These are phyloP conservation scores for Myripristis murdjan DNA, from an alignment of 2,797 vertebrate species.

Conservation along the genomic window DNA sequence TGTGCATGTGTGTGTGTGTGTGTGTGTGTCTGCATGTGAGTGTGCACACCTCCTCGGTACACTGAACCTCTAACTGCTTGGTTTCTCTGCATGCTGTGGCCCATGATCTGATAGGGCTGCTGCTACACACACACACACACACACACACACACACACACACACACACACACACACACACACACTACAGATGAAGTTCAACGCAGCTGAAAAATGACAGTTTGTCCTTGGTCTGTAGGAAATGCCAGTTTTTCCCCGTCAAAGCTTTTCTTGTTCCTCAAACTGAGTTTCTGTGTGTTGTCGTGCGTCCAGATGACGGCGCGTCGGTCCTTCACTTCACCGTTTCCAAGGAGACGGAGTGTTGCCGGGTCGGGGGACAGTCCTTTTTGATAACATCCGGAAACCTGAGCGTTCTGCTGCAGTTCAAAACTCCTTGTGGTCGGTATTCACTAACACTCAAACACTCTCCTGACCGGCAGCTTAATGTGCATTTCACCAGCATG, in stretches of 20 bases:
- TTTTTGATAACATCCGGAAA: constrained; percentile 82
- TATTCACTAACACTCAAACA: constrained; percentile 6
- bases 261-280: not conserved
- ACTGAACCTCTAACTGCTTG: not conserved
- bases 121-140: not conserved
- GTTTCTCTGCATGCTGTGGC: not conserved
- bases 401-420: constrained; percentile 83
- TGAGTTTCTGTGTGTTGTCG: constrained; percentile 4
- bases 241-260: not conserved
- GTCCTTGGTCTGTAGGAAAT: not conserved
- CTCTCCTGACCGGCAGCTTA: too few species aligned
- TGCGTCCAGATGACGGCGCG: constrained; percentile 77
- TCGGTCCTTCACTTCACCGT: constrained; percentile 84
- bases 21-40: not conserved
- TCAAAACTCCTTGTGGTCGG: constrained; percentile 83
- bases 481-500: too few species aligned
- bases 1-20: not conserved
- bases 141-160: not conserved
- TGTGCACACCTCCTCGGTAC: not conserved
- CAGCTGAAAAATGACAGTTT: not conserved
- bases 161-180: not conserved
- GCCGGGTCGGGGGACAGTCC: constrained; percentile 85
- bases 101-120: not conserved
- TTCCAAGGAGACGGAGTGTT: constrained; percentile 82
- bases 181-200: not conserved